Percentiles rank a stretch among this genome's conserved stretches.
phyloP scores from a whole-genome alignment of 2,888 invertebrate species.

The Morpho helenor region DNA sequence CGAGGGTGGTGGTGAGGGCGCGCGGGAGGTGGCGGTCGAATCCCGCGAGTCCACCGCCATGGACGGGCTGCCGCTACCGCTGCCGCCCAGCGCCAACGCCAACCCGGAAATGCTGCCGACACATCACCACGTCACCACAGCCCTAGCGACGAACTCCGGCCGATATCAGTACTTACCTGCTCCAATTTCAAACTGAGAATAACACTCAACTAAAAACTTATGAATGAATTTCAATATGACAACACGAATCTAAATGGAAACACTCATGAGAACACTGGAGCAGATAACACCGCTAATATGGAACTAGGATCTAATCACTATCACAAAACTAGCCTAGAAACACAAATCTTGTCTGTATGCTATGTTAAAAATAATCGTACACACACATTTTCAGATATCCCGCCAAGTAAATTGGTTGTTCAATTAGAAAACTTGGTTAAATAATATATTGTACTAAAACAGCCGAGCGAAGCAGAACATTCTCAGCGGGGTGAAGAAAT shows the following conservation, averaged over 20 bases:
- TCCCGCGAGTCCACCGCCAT: constrained; percentile 48
- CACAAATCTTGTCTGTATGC: constrained; percentile 38
- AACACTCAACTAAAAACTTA: background rate
- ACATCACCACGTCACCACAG: constrained; percentile 77
- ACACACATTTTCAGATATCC: constrained; percentile 43
- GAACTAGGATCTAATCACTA: constrained; percentile 43
- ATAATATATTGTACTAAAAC: constrained; percentile 31
- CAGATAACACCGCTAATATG: constrained; percentile 61
- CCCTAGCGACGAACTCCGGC: constrained; percentile 55
- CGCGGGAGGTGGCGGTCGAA: constrained; percentile 67
- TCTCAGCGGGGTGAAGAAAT: constrained; percentile 73
- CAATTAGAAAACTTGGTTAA: constrained; percentile 15
- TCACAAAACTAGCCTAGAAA: constrained; percentile 38
- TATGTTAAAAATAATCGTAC: constrained; percentile 34
- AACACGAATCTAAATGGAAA: constrained; percentile 11
- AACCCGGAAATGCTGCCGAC: constrained; percentile 79
- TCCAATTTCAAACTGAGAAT: constrained; percentile 40
- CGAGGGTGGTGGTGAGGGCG: constrained; percentile 68
- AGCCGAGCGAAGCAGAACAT: constrained; percentile 76
- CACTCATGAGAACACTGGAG: constrained; percentile 44
- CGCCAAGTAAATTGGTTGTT: constrained; percentile 46
- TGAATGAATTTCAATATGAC: background rate
- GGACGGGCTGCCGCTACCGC: constrained; percentile 64
- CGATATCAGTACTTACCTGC: constrained; percentile 54
- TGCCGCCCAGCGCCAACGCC: constrained; percentile 78